Evolutionary conservation across 2,797 vertebrate species (phyloP), one percentile per base, ranked within the genome.

Genomic region (Rhinogobio ventralis): DNA sequence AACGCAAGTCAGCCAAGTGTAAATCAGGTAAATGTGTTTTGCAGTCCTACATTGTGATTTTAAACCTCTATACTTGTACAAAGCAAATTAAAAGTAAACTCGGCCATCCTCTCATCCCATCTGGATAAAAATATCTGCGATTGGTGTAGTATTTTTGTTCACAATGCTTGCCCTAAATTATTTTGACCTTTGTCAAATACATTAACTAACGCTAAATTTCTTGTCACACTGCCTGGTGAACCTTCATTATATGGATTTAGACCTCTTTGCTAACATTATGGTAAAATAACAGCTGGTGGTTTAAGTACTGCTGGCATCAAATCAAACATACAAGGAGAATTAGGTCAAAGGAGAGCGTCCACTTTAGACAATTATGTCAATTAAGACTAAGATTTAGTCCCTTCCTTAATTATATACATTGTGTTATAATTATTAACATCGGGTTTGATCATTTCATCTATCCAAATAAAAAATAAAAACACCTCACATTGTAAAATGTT

Each of bases 281-380:
- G 36, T 81, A 33, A 49, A 60, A 62, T 46, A 72, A 81, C 51
- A 71, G 79, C 13, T 57, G 79, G 25, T 46, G 68, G 53, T 72
- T 62, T 25, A 45, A 82, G 67, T 57, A 81, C 9, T 42, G 49
- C 25, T 71, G 25, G 36, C 25, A n/a, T 72, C 28, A 15, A 36
- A 45, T 57, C 3, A 17, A 14, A 72, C 68, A 20, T 67, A 68
- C n/a, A 57, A 53, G 33, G 51, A 71, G 39, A 45, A 82, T 72
- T 28, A 2, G 46, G 33, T 82, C 2, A 45, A 62, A 60, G 13
- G 33, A 69, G 23, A 7, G 19, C 20, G 17, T 33, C 53, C 80
- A 33, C 68, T 30, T 45, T 5, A 72, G 68, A 81, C 7, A 20
- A 45, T 17, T 23, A 72, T 49, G 17, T 30, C 36, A 42, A 25